Evolutionary conservation across 1,140 invertebrate genomes (phyloP).

Genomic region (Ganaspis sp.): DNA sequence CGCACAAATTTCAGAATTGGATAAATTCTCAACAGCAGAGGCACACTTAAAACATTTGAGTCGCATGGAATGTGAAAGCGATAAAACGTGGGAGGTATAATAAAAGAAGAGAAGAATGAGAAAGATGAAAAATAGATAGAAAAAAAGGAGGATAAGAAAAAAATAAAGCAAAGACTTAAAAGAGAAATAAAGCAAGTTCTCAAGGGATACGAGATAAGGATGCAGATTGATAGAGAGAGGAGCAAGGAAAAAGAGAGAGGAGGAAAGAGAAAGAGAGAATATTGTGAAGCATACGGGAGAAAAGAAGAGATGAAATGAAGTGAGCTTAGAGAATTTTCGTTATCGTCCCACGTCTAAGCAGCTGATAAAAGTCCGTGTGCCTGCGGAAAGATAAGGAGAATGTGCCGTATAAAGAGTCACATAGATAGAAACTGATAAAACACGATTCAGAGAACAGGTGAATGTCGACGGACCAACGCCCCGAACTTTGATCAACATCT

Average conservation of each 20-base stretch:
- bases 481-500: slow-evolving; percentile 59
- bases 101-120: not conserved
- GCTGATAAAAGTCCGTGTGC: slow-evolving; percentile 74
- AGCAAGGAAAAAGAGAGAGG: slow-evolving; percentile 25
- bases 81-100: not conserved
- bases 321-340: slow-evolving; percentile 59
- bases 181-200: slow-evolving; percentile 35
- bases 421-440: slow-evolving; percentile 74
- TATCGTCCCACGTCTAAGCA: slow-evolving; percentile 72
- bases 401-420: slow-evolving; percentile 70
- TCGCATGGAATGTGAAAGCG: slow-evolving; percentile 11
- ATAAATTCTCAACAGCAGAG: not conserved
- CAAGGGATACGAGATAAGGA: slow-evolving; percentile 30
- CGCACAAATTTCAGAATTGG: not conserved
- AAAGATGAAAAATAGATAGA: slow-evolving; percentile 28
- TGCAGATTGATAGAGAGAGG: slow-evolving; percentile 34
- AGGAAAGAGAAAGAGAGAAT: slow-evolving; percentile 26
- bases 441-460: slow-evolving; percentile 69
- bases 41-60: not conserved
- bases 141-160: slow-evolving; percentile 35
- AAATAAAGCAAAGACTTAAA: slow-evolving; percentile 24
- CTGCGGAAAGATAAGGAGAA: slow-evolving; percentile 70
- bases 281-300: slow-evolving; percentile 14
- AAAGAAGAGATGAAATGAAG: slow-evolving; percentile 44
- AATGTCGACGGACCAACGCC: slow-evolving; percentile 71